phyloP scores from a whole-genome alignment of 1,140 invertebrate species.

The Dufourea novaeangliae region DNA sequence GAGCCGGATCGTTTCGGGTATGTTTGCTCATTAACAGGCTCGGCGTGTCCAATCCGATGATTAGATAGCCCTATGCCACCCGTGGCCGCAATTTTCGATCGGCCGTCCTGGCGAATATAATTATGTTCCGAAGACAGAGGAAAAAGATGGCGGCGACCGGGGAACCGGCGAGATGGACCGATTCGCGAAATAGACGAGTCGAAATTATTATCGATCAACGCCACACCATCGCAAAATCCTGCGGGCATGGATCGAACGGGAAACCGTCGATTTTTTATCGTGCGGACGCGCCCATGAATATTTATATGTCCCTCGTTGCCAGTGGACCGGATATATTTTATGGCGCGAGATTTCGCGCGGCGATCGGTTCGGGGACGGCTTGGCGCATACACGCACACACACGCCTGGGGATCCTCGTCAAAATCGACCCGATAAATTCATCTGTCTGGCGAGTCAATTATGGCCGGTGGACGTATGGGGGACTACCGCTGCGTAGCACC shows the following conservation, averaged over 20 bases:
- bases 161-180: background rate
- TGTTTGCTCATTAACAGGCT: constrained; percentile 65
- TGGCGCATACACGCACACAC: too few relatives aligned
- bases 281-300: constrained; percentile 63
- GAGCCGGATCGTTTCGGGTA: constrained; percentile 52
- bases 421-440: constrained; percentile 64
- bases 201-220: constrained; percentile 55
- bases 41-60: constrained; percentile 65
- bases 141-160: background rate
- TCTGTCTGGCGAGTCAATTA: constrained; percentile 62
- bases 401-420: constrained; percentile 40
- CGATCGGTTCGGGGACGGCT: constrained; percentile 47
- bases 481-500: constrained; percentile 3
- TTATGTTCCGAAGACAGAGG: constrained; percentile 32
- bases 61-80: constrained; percentile 63
- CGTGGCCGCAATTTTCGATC: constrained; percentile 48
- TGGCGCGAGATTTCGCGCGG: constrained; percentile 48
- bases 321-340: constrained; percentile 59
- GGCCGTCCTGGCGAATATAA: constrained; percentile 60
- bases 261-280: constrained; percentile 53
- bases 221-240: constrained; percentile 11
- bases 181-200: constrained; percentile 47
- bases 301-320: constrained; percentile 55
- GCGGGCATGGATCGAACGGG: background rate
- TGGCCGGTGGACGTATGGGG: constrained; percentile 23